Conservation (phyloP, 30 jellyfish, hydroid and myxozoan species). For the Chironex yamaguchii region DNA sequence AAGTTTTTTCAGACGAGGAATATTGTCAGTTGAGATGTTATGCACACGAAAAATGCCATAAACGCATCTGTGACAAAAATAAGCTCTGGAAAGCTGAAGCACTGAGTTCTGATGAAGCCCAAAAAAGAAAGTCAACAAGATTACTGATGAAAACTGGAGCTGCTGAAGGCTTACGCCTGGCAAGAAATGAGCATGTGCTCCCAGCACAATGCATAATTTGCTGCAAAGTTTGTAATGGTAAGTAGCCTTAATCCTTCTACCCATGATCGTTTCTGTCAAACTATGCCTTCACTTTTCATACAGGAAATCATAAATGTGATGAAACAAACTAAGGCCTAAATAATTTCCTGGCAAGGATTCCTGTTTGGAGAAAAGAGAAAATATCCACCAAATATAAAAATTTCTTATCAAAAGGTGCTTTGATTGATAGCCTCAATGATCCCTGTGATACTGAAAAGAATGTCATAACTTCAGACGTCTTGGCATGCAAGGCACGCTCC, state of each 20-base stretch:
- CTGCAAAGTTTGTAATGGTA: conserved; percentile 14
- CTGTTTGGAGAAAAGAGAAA: neutral
- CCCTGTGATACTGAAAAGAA: too few relatives aligned
- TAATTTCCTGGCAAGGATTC: too few relatives aligned
- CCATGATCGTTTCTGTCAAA: conserved; percentile 1
- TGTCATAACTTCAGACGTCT: too few relatives aligned
- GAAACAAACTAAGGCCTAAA: too few relatives aligned
- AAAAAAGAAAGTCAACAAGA: conserved; percentile 27
- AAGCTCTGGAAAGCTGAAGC: conserved; percentile 30
- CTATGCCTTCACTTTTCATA: neutral
- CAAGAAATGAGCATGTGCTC: conserved; percentile 56
- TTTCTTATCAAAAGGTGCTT: too few relatives aligned
- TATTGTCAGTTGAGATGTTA: conserved; percentile 40
- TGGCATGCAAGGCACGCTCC: too few relatives aligned
- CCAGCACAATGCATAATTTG: conserved; percentile 48
- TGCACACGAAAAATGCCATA: conserved; percentile 37
- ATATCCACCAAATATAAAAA: neutral
- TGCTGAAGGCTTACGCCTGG: conserved; percentile 19
- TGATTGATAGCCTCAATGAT: too few relatives aligned
- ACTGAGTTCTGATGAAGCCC: neutral
- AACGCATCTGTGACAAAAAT: conserved; percentile 55
- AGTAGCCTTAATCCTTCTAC: too few relatives aligned
- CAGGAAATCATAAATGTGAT: neutral
- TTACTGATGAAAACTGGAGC: conserved; percentile 22
- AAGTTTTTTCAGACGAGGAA: conserved; percentile 14